Base-by-base conservation (phyloP, 1,140 invertebrate species). In the Lepidurus apus region DNA sequence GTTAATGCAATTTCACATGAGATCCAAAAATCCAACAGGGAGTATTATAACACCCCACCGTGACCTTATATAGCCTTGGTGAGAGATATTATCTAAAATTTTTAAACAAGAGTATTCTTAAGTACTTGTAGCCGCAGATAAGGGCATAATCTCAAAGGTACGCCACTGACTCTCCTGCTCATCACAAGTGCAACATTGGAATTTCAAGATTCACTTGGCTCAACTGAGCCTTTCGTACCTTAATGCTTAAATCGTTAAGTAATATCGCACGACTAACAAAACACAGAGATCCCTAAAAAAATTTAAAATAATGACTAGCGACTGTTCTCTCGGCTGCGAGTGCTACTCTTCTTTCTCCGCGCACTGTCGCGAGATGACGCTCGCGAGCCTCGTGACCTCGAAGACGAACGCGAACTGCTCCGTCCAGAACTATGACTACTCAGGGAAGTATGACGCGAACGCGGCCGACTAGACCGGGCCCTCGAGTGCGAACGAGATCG, bases 51-150 rank as follows among this genome's bases (percentile, higher is more conserved):
- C 13, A 21, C n/a, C 53, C n/a, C 53, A 17, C 53, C 53, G 21
- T 65, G 34, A 4, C 34, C 34, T 2, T 34, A 3, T 65, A 21
- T 17, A 65, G 34, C 34, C 45, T n/a, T 65, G 21, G n/a, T 21
- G 53, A 21, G 53, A 4, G 53, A 13, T 21, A 9, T n/a, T 65
- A 21, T 21, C 53, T 21, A 65, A 65, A 65, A 4, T 34, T 4
- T 34, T 9, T 21, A 17, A 17, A 21, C 10, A 10, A 65, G 53
- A 65, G 53, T 65, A 65, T 65, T 65, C 34, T 65, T 65, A 65
- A 65, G 53, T 65, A 65, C 53, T 65, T 65, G 21, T 21, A 21
- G 53, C 53, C 53, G 53, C 53, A 65, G 53, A 65, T 65, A 13
- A 13, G 53, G 53, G 17, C 53, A 65, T 65, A 65, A 65, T 65